Base-by-base conservation (phyloP, 2,113 vertebrate genomes). In the Callorhinus ursinus region DNA sequence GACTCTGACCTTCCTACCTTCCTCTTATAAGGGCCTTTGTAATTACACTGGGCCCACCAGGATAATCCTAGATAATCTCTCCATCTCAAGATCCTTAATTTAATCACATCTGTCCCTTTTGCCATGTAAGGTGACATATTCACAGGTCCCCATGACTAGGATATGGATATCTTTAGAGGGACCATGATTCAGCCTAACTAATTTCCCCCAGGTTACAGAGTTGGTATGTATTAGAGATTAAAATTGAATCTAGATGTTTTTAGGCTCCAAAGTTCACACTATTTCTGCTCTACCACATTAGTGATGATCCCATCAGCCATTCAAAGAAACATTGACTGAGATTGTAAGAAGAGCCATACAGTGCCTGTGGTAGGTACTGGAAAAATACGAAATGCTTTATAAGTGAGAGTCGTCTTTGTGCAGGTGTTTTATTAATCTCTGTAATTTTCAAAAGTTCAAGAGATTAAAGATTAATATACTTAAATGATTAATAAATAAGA, bases 401-500 rank as follows among this genome's bases (percentile, higher is more conserved):
- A 88, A 90, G 55, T 95, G 92, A 42, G 80, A 93, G 53, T 81
- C 51, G 21, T 71, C 65, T 87, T 92, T 89, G 19, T 49, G n/a
- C 36, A 71, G 4, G 57, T 81, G 42, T 14, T 19, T 86, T 92
- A 94, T n/a, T 76, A 76, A 57, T 46, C 46, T 74, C 16, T 39
- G 33, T 39, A 22, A 72, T 96, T 89, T 95, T 82, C 59, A 90
- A 11, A 87, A 72, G 51, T n/a, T 9, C 31, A 84, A 79, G 22
- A 42, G n/a, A 93, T 95, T 67, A 96, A 90, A 84, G 53, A 61
- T 90, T 59, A 82, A 95, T 87, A 61, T 51, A 2, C n/a, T 79
- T 92, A 87, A 87, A 90, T 92, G 88, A 82, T 61, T 61, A 94
- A 95, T 81, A 49, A 79, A 49, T 87, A 76, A 90, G 36, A 72